phyloP scores from a whole-genome alignment of 2,888 invertebrate species.

The Malacosoma neustria region DNA sequence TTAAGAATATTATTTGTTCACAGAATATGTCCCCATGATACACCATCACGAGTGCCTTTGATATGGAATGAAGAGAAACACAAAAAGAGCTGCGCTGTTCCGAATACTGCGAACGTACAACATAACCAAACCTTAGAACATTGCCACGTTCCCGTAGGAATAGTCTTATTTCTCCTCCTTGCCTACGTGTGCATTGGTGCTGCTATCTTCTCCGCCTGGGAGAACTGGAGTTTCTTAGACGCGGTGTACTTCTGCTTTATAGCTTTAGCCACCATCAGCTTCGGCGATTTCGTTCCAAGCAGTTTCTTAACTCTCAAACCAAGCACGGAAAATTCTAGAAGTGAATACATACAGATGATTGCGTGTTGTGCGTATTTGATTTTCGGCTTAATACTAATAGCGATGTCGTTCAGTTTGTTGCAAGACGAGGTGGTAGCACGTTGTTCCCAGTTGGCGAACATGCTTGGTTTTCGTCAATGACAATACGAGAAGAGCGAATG shows the following conservation, averaged over 20 bases:
- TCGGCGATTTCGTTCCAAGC: constrained; percentile 83
- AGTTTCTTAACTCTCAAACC: constrained; percentile 65
- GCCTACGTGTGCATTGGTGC: constrained; percentile 86
- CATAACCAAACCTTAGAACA: constrained; percentile 50
- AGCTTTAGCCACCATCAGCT: constrained; percentile 87
- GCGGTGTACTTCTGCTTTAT: constrained; percentile 91
- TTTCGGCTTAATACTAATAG: constrained; percentile 85
- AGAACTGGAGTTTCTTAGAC: constrained; percentile 86
- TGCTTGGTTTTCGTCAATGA: constrained; percentile 79
- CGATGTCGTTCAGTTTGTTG: constrained; percentile 88
- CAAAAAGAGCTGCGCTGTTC: constrained; percentile 51
- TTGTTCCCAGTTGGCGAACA: constrained; percentile 81
- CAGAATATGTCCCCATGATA: constrained; percentile 78
- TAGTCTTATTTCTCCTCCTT: constrained; percentile 80
- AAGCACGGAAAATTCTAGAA: constrained; percentile 50
- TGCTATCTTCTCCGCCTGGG: constrained; percentile 85
- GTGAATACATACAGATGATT: constrained; percentile 81
- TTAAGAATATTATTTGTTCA: constrained; percentile 13
- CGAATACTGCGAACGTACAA: constrained; percentile 50
- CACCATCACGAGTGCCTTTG: constrained; percentile 84
- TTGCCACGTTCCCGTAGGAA: constrained; percentile 57
- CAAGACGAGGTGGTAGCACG: constrained; percentile 86
- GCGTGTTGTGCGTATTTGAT: constrained; percentile 87
- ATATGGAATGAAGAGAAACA: constrained; percentile 75
- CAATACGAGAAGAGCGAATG: constrained; percentile 69